phyloP scores from a whole-genome alignment of 2,113 vertebrate species.

The Chaenogobius annularis region DNA sequence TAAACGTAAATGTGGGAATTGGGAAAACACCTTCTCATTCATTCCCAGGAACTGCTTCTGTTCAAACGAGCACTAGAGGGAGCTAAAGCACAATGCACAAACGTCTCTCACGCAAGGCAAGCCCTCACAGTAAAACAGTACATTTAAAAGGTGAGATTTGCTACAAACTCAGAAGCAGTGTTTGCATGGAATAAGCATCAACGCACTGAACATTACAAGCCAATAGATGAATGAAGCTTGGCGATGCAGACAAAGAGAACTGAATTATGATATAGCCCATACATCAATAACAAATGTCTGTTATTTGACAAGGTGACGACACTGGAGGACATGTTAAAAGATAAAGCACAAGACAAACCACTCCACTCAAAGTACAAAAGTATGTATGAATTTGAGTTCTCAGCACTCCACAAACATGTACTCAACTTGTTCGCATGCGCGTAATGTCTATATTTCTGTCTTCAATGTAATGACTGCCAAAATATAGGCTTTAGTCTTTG shows the following conservation, averaged over 20 bases:
- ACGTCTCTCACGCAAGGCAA: background rate
- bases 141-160: background rate
- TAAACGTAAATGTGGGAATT: constrained; percentile 35
- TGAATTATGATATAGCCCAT: background rate
- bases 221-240: background rate
- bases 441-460: background rate
- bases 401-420: background rate
- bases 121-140: background rate
- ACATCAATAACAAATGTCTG: background rate
- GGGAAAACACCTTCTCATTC: constrained; percentile 35
- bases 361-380: background rate
- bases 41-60: background rate
- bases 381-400: no score
- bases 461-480: background rate
- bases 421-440: background rate
- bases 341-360: constrained; percentile 4
- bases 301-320: background rate
- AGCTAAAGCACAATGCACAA: constrained; percentile 25
- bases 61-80: constrained; percentile 51
- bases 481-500: background rate
- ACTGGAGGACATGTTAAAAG: background rate
- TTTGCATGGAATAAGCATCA: background rate
- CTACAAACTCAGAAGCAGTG: background rate
- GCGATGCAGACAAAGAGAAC: background rate
- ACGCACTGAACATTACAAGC: background rate